Evolutionary conservation across 1,140 invertebrate species (phyloP).

Genomic region (Saccostrea echinata): DNA sequence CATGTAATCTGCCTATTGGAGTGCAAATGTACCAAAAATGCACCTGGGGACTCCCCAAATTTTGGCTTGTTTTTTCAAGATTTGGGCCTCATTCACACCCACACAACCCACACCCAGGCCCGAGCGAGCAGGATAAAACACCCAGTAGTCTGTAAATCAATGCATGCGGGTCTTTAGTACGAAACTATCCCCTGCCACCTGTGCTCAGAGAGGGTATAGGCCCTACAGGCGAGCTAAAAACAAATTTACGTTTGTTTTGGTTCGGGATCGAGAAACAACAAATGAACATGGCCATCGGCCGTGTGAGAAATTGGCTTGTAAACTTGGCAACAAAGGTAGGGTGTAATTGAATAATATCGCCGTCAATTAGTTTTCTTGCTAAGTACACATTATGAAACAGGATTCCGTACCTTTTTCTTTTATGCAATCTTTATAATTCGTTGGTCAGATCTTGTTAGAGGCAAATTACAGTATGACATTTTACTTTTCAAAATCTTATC

Average conservation of each 20-base stretch:
- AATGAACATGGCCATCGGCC: not conserved
- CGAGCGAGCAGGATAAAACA: too few relatives aligned
- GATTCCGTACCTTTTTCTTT: not conserved
- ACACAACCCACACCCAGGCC: too few relatives aligned
- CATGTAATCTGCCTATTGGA: too few relatives aligned
- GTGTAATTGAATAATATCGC: not conserved
- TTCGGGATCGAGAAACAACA: not conserved
- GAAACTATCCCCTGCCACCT: too few relatives aligned
- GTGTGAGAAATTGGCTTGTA: not conserved
- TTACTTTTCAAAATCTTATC: not conserved
- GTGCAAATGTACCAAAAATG: too few relatives aligned
- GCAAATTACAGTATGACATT: not conserved
- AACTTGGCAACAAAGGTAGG: constrained; percentile 4
- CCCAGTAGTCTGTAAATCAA: too few relatives aligned
- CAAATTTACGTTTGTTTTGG: not conserved
- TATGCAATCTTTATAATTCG: not conserved
- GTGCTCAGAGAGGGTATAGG: too few relatives aligned
- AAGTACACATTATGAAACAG: not conserved
- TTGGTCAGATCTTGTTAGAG: not conserved
- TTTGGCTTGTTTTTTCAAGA: too few relatives aligned
- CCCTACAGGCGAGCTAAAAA: not conserved
- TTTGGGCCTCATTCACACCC: too few relatives aligned
- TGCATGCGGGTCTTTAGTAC: too few relatives aligned
- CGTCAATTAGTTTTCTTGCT: not conserved
- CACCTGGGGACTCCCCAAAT: too few relatives aligned